A percentile compares a stretch with the other conserved stretches of the same genome.
Evolutionary conservation across 2,113 vertebrate genomes (phyloP).

Genomic region (Lagopus muta): DNA sequence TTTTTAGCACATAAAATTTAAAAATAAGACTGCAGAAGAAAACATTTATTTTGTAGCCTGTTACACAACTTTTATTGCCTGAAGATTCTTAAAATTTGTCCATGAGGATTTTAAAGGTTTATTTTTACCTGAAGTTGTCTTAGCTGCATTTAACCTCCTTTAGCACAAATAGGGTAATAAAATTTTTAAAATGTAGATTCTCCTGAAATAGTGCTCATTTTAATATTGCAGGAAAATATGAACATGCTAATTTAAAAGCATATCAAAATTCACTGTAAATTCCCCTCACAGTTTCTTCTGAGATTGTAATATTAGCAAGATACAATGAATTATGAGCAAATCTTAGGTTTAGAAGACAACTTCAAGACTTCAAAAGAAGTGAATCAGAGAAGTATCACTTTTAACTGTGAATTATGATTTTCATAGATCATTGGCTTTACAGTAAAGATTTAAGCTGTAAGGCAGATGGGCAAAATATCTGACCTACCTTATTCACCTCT

Average conservation of each 20-base stretch:
- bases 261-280: neutral
- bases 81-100: neutral
- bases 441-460: neutral
- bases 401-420: neutral
- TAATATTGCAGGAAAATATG: neutral
- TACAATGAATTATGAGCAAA: neutral
- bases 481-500: neutral
- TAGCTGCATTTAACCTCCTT: neutral
- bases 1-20: neutral
- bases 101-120: neutral
- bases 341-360: neutral
- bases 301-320: neutral
- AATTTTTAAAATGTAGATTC: neutral
- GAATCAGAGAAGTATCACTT: neutral
- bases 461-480: neutral
- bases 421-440: neutral
- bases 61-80: neutral
- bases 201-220: neutral
- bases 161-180: neutral
- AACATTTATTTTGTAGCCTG: neutral
- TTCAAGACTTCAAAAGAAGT: neutral
- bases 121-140: neutral
- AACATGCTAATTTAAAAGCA: neutral
- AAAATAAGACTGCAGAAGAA: neutral
- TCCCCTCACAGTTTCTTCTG: neutral